Base-by-base conservation (phyloP, 2,113 vertebrate genomes). In the Hassar affinis region DNA sequence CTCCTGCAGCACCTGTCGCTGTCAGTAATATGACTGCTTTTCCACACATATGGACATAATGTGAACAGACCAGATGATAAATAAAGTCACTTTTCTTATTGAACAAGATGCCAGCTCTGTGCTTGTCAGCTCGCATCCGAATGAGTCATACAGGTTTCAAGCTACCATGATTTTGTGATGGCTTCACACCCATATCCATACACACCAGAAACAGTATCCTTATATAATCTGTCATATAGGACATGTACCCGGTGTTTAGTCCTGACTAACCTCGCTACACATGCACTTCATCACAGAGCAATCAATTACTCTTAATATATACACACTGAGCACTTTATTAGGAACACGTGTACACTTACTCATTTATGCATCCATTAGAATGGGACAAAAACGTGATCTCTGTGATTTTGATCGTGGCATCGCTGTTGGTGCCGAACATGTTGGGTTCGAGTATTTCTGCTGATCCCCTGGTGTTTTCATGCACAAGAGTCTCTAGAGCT, bases 11-110 rank as follows among this genome's bases (percentile, higher is more conserved):
- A 72, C 78, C 47, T 85, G 80, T 89, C 87, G 85, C 54, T 84
- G 85, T 89, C 89, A 84, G 84, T 87, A 83, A 82, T 86, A 83
- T 71, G 85, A 38, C 76, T 45, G 54, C 54, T 38, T 75, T 90
- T 84, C 86, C 83, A 71, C 84, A 59, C 78, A 86, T 79, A 82
- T 56, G 68, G 84, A 89, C 72, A 75, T 81, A 82, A 80, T 80
- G 88, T 89, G 78, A 89, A 86, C 87, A 89, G 86, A 86, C 91
- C 85, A 80, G 89, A 87, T 75, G 82, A 78, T 87, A 87, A 90
- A 89, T 85, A 88, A 90, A 84, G 80, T 87, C 78, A 25, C 81
- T 89, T 87, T 88, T 74, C 80, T 85, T 80, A 69, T 83, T 42
- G 52, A 79, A 86, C 64, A 38, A 30, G 10, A 61, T 83, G 86